These are phyloP conservation scores for Dipus sagitta DNA, from an alignment of 2,797 vertebrate species.

Conservation along the genomic window DNA sequence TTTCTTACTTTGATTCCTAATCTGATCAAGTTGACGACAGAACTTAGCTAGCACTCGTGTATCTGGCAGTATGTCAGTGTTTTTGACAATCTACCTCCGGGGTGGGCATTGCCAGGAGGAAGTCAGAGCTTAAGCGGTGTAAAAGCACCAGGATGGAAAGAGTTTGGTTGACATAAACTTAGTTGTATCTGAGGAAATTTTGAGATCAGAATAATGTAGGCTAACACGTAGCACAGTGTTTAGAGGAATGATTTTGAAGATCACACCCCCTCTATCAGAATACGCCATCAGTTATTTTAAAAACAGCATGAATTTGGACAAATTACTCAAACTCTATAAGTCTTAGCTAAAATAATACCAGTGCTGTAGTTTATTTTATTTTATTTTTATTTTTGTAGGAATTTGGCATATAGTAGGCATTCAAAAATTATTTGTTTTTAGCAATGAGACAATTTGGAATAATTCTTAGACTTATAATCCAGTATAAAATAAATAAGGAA, in stretches of 20 bases:
- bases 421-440: slow-evolving; percentile 29
- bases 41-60: too few species aligned
- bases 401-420: background rate
- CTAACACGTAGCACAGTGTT: background rate
- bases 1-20: too few species aligned
- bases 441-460: slow-evolving; percentile 28
- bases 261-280: background rate
- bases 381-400: background rate
- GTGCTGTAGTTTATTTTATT: too few species aligned
- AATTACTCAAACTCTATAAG: background rate
- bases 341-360: slow-evolving; percentile 6
- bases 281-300: background rate
- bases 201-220: slow-evolving; percentile 32
- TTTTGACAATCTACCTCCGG: background rate
- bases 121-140: background rate
- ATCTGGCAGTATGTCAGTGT: background rate
- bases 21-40: too few species aligned
- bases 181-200: background rate
- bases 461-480: background rate
- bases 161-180: slow-evolving; percentile 30
- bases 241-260: background rate
- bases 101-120: background rate
- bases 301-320: background rate
- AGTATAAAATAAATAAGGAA: background rate
- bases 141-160: background rate